These are phyloP conservation scores for Otolemur garnettii DNA, from an alignment of 2,113 vertebrate genomes.

Conservation along the genomic window DNA sequence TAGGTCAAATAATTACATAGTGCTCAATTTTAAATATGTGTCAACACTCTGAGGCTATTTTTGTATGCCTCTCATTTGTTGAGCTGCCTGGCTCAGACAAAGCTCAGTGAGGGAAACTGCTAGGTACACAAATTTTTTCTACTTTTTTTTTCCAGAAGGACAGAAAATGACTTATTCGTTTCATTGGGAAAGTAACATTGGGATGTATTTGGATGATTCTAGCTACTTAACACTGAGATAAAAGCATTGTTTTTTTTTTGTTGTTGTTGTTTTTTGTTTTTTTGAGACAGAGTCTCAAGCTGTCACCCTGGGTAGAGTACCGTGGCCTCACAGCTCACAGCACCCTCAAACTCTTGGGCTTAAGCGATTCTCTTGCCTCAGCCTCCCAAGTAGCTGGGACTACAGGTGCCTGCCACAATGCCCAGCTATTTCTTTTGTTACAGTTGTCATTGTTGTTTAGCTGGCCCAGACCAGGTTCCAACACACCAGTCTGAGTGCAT, in stretches of 20 bases:
- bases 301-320: too few relatives aligned
- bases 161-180: not conserved
- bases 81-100: not conserved
- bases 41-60: not conserved
- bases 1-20: not conserved
- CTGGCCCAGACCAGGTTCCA: too few relatives aligned
- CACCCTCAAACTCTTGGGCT: too few relatives aligned
- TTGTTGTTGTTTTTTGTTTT: too few relatives aligned
- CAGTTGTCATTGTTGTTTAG: too few relatives aligned
- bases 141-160: not conserved
- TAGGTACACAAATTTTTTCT: not conserved
- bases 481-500: too few relatives aligned
- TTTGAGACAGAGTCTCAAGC: too few relatives aligned
- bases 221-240: not conserved
- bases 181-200: not conserved
- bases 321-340: too few relatives aligned
- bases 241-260: not conserved
- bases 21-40: slow-evolving; percentile 21
- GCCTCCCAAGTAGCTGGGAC: too few relatives aligned
- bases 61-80: not conserved
- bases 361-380: too few relatives aligned
- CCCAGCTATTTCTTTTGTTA: too few relatives aligned
- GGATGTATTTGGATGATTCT: not conserved
- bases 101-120: not conserved
- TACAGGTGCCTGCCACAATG: too few relatives aligned